Evolutionary conservation across 2,888 invertebrate genomes (phyloP), one percentile per base, ranked within the genome.

Genomic region (Ormyrus nitidulus): DNA sequence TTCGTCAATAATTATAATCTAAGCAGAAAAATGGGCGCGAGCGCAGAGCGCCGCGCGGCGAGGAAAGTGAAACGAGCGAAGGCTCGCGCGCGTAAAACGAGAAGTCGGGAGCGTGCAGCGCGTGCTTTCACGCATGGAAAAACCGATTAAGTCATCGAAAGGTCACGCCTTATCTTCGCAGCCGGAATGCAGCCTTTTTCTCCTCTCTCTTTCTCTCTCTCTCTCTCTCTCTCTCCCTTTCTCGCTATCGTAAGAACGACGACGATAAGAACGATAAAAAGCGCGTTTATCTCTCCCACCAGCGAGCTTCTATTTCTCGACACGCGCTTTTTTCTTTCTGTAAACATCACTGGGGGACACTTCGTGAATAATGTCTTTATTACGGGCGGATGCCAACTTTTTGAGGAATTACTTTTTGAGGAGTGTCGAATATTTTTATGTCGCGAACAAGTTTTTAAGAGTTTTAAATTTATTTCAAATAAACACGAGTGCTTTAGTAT

Each of bases 81-180:
- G 2, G 6, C 44, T 51, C 11, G 66, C 11, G 66, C 11, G 71
- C 46, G 66, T 66, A 72, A 66, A 59, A 59, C 51, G n/a, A 64
- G 65, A 70, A 70, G 64, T 53, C 62, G 44, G 8, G 11, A 34
- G 58, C 19, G 70, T 59, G 48, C 2, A 53, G 74, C 69, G 69
- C 69, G 61, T 69, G 61, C 69, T 83, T 79, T 66, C 80, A 73
- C 76, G 79, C 75, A 79, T 77, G 69, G 66, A 78, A 81, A 83
- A 75, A 72, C 73, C 65, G 82, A 84, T 84, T 87, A 85, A 86
- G 83, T 85, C 85, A 85, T 84, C 84, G 83, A 84, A 84, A 85
- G 84, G 83, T 84, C 84, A 82, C 76, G 70, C 76, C 83, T 87
- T 86, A 87, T 87, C 87, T 79, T 51, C 61, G 46, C 48, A 48